These are phyloP conservation scores for Heliconius melpomene DNA, from an alignment of 1,140 invertebrate genomes.

Conservation along the genomic window DNA sequence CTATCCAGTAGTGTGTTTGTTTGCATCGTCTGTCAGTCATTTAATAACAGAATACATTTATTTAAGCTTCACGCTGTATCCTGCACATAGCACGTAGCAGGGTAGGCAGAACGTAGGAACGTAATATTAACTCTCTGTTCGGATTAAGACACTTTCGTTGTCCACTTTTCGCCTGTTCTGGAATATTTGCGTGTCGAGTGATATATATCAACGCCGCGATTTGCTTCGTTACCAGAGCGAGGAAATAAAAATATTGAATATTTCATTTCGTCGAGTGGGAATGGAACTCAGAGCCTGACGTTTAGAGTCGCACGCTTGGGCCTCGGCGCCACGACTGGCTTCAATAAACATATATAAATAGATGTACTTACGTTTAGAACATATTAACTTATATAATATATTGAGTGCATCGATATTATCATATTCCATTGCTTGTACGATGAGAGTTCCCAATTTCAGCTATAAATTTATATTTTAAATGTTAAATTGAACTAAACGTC, in stretches of 20 bases:
- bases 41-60: too few relatives aligned
- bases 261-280: too few relatives aligned
- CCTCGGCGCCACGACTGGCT: too few relatives aligned
- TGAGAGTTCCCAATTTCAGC: constrained; percentile 14
- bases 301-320: too few relatives aligned
- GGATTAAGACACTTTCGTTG: not conserved
- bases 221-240: not conserved
- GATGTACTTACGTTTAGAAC: constrained; percentile 27
- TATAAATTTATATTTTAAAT: constrained; percentile 13
- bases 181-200: not conserved
- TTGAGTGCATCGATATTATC: constrained; percentile 21
- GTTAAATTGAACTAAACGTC: too few relatives aligned
- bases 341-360: too few relatives aligned
- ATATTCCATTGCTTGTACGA: constrained; percentile 14
- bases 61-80: not conserved
- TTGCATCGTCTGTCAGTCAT: too few relatives aligned
- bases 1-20: too few relatives aligned
- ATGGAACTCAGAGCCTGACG: too few relatives aligned
- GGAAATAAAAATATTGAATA: too few relatives aligned
- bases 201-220: not conserved
- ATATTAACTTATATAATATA: constrained; percentile 15
- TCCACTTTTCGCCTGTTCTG: not conserved
- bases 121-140: not conserved
- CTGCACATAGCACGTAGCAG: too few relatives aligned
- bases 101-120: too few relatives aligned